These are phyloP conservation scores for Solea solea DNA, from an alignment of 2,113 vertebrate species.

Conservation along the genomic window DNA sequence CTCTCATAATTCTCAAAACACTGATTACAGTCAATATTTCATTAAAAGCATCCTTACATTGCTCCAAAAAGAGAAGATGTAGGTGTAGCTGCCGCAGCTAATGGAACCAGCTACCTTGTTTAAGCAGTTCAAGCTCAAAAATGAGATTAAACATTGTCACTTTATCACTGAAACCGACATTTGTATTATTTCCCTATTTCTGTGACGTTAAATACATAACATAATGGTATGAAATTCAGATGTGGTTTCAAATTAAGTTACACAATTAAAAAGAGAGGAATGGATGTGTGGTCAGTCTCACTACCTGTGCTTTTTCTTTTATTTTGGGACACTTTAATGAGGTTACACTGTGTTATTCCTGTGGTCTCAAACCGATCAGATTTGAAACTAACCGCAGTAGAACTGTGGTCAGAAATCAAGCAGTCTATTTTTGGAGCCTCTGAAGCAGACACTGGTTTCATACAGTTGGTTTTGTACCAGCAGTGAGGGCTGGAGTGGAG, in stretches of 20 bases:
- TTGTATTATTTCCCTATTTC: not conserved
- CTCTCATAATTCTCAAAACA: no score
- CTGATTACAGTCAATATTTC: no score
- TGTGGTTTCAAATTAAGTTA: not conserved
- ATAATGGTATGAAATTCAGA: not conserved
- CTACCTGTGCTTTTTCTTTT: constrained; percentile 6
- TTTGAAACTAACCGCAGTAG: constrained; percentile 8
- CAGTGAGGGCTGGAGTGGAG: constrained; percentile 35
- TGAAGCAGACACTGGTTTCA: constrained; percentile 19
- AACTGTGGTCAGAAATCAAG: constrained; percentile 18
- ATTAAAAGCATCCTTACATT: no score
- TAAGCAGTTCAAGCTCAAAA: no score
- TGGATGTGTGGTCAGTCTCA: not conserved
- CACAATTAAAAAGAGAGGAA: not conserved
- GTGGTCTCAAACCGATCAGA: constrained; percentile 10
- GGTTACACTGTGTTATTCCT: not conserved
- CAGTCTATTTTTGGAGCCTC: constrained; percentile 4
- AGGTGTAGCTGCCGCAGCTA: no score
- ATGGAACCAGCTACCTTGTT: no score
- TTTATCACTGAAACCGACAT: no score
- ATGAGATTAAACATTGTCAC: no score
- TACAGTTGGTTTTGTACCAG: constrained; percentile 33
- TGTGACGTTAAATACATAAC: not conserved
- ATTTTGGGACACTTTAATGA: not conserved
- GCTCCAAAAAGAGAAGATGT: no score